Evolutionary conservation across 2,113 vertebrate species (phyloP), one percentile per base, ranked within the genome.

Genomic region (Aspiorhynchus laticeps): DNA sequence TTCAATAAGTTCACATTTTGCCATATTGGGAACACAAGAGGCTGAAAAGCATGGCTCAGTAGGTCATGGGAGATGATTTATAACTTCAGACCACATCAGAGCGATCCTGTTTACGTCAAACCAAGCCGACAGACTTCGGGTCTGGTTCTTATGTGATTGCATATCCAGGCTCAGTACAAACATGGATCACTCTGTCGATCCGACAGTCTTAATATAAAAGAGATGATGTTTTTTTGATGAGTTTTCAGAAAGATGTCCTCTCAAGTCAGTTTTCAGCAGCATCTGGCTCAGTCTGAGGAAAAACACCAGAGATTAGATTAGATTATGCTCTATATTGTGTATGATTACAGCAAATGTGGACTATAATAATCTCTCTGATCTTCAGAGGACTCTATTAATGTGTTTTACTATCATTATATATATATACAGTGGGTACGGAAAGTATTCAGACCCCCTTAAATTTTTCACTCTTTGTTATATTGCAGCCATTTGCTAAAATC

Each of bases 1-100:
- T 89, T 96, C 96, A 7, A 96, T 96, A 87, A 96, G 93, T 90
- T 96, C 96, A 91, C 93, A 93, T 87, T 92, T 93, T 74, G 94
- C 92, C 94, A 95, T 95, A 31, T 85, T 94, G 86, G 46, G 51
- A n/a, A 26, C 36, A 17, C 7, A 1, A 31, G 17, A 38, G 48
- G 48, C 12, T 38, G n/a, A 3, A 56, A 38, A 61, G 43, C 51
- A 65, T 48, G 91, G 87, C 90, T 71, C 46, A 74, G 33, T 56
- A 12, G 46, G 73, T 43, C 41, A 67, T 67, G 12, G 63, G 63
- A 67, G 63, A 67, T 67, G 63, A 31, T 31, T 67, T 67, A 31
- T 31, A 15, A 67, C 28, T 31, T 28, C 17, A 31, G 71, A 41
- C 31, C 28, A 21, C 28, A 3, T 63, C 31, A 41, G 10, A 80